Base-by-base conservation (phyloP, 2,888 invertebrate species). In the Pristionchus japonicus region DNA sequence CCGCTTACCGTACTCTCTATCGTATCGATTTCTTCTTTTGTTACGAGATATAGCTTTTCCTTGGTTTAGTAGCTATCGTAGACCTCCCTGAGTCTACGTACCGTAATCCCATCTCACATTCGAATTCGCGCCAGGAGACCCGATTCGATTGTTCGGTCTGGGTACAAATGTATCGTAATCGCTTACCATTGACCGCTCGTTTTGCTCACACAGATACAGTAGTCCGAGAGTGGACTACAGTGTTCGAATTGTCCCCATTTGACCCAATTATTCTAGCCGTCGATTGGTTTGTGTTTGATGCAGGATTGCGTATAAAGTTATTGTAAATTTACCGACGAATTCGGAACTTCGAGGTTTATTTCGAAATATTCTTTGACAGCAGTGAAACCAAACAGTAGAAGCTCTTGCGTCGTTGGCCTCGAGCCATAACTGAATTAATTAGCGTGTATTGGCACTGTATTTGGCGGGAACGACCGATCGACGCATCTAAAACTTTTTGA, bases 21-120 rank as follows among this genome's bases (percentile, higher is more conserved):
- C 23, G 23, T 77, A 77, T 77, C 57, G 20, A 23, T 57, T 57
- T 57, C 57, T 17, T 52, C 43, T 27, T 77, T 34, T 70, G 15
- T 77, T 77, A 77, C 77, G 77, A 77, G 77, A 77, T 77, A 77
- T 77, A 77, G 77, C 77, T 77, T 77, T 74, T 47, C 77, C 77
- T 77, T 77, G 40, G 77, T 77, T 77, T 77, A 31, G 27, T 43
- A 43, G 67, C 37, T 13, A 70, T 1, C n/a, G 47, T 77, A 77
- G 77, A 43, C 77, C n/a, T 11, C 17, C 77, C 7, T n/a, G 13
- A 43, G 77, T 47, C 77, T 77, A n/a, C n/a, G n/a, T n/a, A 77
- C 77, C 77, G 77, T 77, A 77, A 70, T 27, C 77, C 77, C 40
- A 27, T 43, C 43, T 47, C 43, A 27, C 77, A 77, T 27, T 77